Conservation (phyloP, 37 sponge, comb jelly and placozoan genomes). For the Geodia barretti region DNA sequence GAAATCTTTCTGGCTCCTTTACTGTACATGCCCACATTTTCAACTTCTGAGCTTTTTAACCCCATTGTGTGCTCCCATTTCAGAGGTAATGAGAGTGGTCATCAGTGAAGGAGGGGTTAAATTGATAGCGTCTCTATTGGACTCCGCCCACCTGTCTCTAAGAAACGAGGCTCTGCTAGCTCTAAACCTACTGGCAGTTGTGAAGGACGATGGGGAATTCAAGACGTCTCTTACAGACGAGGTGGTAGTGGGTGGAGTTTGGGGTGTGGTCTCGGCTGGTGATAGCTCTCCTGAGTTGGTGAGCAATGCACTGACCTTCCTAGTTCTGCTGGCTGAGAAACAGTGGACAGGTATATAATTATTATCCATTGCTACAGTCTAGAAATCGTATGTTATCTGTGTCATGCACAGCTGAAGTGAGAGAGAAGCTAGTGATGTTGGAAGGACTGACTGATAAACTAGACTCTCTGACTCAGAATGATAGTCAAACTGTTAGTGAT, state of each 20-base stretch:
- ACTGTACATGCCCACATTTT: neutral
- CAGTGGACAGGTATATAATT: too few species aligned
- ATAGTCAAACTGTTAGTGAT: too few species aligned
- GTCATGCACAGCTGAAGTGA: too few species aligned
- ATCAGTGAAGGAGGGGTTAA: conserved; percentile 32
- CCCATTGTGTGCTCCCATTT: too few species aligned
- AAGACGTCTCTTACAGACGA: neutral
- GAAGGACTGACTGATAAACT: too few species aligned
- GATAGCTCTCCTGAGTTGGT: neutral
- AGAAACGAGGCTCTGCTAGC: conserved; percentile 74
- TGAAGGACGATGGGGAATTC: conserved; percentile 9
- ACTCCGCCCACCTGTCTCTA: conserved; percentile 41
- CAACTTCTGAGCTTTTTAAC: neutral
- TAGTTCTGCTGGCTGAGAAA: neutral
- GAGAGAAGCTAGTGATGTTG: too few species aligned
- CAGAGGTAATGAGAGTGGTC: conserved; percentile 38
- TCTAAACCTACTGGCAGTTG: conserved; percentile 33
- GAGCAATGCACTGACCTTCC: neutral
- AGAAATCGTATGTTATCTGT: too few species aligned
- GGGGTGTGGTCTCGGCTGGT: neutral
- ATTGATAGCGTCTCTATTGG: conserved; percentile 51
- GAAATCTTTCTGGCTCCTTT: neutral
- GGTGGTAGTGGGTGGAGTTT: neutral
- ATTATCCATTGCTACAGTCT: too few species aligned
- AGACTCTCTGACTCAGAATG: too few species aligned